Conservation (phyloP, 92 coral and sea anemone genomes). For the Anthopleura xanthogrammica region DNA sequence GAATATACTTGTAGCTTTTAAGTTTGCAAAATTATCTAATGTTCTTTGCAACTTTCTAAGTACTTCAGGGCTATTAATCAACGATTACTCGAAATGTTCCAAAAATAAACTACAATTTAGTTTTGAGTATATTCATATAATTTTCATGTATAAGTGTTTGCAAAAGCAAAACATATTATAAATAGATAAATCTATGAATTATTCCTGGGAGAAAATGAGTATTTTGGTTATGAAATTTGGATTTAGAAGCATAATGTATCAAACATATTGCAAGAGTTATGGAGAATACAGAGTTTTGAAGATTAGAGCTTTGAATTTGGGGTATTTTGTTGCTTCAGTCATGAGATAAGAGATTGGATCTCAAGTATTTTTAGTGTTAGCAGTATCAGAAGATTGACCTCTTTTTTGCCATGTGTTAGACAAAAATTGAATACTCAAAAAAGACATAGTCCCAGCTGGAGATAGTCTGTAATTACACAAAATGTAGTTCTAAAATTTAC, state of each 20-base stretch:
- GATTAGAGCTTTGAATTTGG: background rate
- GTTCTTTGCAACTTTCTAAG: background rate
- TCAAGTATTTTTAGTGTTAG: background rate
- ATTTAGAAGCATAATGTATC: background rate
- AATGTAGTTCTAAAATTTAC: background rate
- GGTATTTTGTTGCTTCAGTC: background rate
- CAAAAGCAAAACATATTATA: background rate
- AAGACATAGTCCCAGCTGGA: background rate
- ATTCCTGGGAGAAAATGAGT: background rate
- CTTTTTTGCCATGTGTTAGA: background rate
- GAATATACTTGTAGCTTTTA: background rate
- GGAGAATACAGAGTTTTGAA: background rate
- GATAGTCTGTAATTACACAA: background rate
- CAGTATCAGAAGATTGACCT: background rate
- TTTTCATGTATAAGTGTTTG: background rate
- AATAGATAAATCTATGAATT: background rate
- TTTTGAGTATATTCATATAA: background rate
- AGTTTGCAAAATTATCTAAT: background rate
- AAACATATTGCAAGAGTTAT: background rate
- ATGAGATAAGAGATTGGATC: background rate
- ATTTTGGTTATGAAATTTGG: background rate
- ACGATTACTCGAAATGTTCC: background rate
- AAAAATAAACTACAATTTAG: background rate
- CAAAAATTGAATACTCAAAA: background rate
- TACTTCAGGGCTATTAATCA: background rate